Evolutionary conservation across 2,888 invertebrate species (phyloP), one percentile per base, ranked within the genome.

Genomic region (Laspeyria flexula): DNA sequence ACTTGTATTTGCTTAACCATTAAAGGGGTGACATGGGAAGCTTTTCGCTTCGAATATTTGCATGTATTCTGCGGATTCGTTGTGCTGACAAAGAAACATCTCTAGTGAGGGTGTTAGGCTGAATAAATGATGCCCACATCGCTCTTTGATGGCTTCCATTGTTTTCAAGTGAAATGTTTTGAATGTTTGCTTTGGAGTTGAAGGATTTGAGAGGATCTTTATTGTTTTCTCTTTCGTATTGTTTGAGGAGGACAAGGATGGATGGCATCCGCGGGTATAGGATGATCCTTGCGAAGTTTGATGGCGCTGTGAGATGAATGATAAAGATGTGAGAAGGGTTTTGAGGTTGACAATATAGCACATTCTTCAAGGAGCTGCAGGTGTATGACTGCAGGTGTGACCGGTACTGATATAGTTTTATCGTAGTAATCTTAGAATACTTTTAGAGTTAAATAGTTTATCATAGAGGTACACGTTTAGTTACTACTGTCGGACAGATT

Each of bases 1-100:
- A 68, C 56, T 60, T 71, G 66, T 83, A 79, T 86, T 85, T 86
- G 78, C 77, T 75, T 73, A 76, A 71, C 85, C 84, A 85, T 86
- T 86, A 82, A 78, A 75, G 76, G 81, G 79, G 73, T 77, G 71
- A 71, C 63, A 65, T 75, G 71, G 69, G 73, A 81, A 75, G 79
- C 82, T 80, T 80, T 68, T 75, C 65, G 67, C 74, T 60, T 62
- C 60, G 73, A 69, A 79, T 80, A 85, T 86, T 84, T 83, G 81
- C 81, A 81, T 86, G 83, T 85, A 86, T 83, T 81, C 77, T 74
- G 73, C 71, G 76, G 79, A 79, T 65, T 63, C 55, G 49, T 44
- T 55, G 63, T 57, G 66, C 60, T 69, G 66, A 65, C 65, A 69
- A 62, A 65, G 63, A 60, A 69, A 62, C 70, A 71, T 65, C 65